phyloP scores from a whole-genome alignment of 1,140 invertebrate species.

The Drosophila persimilis region DNA sequence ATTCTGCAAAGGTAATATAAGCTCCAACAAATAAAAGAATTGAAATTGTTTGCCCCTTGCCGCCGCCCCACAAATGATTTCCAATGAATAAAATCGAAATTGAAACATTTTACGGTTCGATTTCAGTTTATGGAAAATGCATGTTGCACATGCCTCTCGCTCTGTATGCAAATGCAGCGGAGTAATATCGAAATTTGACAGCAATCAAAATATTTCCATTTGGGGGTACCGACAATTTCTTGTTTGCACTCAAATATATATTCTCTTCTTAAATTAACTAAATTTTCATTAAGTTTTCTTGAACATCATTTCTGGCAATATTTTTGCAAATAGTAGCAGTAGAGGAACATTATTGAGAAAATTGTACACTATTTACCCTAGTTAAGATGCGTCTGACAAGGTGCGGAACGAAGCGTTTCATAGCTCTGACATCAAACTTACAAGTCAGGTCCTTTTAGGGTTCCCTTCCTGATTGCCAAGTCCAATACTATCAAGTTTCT shows the following conservation, averaged over 20 bases:
- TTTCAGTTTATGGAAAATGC: constrained; percentile 71
- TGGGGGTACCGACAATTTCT: constrained; percentile 11
- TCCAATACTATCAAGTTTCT: too few relatives aligned
- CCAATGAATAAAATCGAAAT: constrained; percentile 66
- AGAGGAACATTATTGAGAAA: too few relatives aligned
- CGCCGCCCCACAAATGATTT: constrained; percentile 29
- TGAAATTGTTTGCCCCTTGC: not conserved
- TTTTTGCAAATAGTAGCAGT: too few relatives aligned
- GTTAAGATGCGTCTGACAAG: constrained; percentile 4
- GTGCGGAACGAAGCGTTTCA: too few relatives aligned
- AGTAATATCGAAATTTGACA: constrained; percentile 58
- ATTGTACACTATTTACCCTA: too few relatives aligned
- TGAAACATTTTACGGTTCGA: constrained; percentile 49
- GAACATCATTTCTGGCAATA: too few relatives aligned
- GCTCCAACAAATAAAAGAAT: constrained; percentile 44
- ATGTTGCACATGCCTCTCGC: constrained; percentile 49
- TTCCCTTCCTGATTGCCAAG: too few relatives aligned
- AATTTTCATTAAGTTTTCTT: too few relatives aligned
- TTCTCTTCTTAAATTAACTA: constrained; percentile 44
- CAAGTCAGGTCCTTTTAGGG: too few relatives aligned
- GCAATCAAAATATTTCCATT: constrained; percentile 60
- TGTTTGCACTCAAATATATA: constrained; percentile 41
- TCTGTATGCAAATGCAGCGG: constrained; percentile 48
- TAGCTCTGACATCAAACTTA: too few relatives aligned
- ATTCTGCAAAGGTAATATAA: constrained; percentile 45